Conservation (phyloP, 2,888 invertebrate species). For the Drosophila merina region DNA sequence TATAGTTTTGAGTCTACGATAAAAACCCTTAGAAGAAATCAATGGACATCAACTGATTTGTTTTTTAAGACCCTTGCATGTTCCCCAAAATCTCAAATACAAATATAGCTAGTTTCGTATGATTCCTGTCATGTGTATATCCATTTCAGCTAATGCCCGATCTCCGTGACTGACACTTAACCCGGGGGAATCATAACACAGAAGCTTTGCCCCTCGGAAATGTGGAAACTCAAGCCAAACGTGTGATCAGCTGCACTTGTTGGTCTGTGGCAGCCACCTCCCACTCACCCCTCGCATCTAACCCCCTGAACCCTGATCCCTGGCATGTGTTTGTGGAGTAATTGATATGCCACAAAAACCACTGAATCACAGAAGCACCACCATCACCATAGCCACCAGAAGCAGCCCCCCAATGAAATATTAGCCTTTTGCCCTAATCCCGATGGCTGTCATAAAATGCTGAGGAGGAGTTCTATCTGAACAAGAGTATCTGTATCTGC, state of each 20-base stretch:
- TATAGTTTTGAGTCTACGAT: too few relatives aligned
- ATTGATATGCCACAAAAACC: slow-evolving; percentile 81
- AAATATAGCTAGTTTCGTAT: not conserved
- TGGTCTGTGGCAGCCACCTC: slow-evolving; percentile 34
- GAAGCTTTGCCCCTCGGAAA: slow-evolving; percentile 69
- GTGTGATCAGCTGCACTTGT: slow-evolving; percentile 81
- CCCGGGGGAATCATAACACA: slow-evolving; percentile 39
- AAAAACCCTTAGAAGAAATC: not conserved
- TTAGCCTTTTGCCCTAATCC: slow-evolving; percentile 61
- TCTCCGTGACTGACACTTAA: slow-evolving; percentile 68
- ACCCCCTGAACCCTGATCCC: slow-evolving; percentile 11
- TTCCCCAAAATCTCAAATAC: not conserved
- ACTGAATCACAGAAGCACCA: slow-evolving; percentile 31
- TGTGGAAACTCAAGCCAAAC: slow-evolving; percentile 46
- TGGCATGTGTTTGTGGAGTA: slow-evolving; percentile 81
- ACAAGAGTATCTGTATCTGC: slow-evolving; percentile 50
- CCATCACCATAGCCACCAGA: slow-evolving; percentile 19
- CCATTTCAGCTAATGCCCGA: slow-evolving; percentile 32
- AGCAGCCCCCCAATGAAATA: slow-evolving; percentile 64
- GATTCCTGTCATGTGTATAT: slow-evolving; percentile 1
- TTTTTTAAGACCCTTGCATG: not conserved
- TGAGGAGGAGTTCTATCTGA: slow-evolving; percentile 28
- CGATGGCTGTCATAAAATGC: slow-evolving; percentile 74
- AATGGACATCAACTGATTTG: not conserved
- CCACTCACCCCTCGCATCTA: slow-evolving; percentile 12